These are phyloP conservation scores for Halcyon badia DNA, from an alignment of 2,797 vertebrate species.

Conservation along the genomic window DNA sequence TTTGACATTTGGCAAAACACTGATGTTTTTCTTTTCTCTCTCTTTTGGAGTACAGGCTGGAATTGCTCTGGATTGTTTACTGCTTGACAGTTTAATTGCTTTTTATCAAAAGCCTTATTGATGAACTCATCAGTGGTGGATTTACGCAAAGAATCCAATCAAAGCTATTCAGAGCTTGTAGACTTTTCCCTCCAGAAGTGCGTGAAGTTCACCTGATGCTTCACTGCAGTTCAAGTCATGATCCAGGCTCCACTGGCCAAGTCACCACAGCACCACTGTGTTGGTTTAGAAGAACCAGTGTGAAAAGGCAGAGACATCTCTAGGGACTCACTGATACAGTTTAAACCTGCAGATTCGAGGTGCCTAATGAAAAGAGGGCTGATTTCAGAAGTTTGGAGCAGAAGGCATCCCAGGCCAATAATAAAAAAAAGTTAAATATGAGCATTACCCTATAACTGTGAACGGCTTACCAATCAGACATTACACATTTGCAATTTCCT, in stretches of 20 bases:
- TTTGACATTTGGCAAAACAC: slow-evolving; percentile 13
- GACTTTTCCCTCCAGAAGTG: background rate
- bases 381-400: background rate
- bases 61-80: slow-evolving; percentile 16
- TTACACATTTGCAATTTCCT: background rate
- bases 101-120: slow-evolving; percentile 32
- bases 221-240: background rate
- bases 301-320: background rate
- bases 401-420: background rate
- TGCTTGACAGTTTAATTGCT: slow-evolving; percentile 16
- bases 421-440: background rate
- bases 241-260: background rate
- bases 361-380: background rate
- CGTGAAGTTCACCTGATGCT: background rate
- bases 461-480: background rate
- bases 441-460: background rate
- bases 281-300: background rate
- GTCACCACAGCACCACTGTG: background rate
- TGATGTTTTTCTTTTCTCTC: background rate
- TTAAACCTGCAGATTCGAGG: background rate
- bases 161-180: background rate
- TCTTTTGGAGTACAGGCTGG: background rate
- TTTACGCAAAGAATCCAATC: background rate
- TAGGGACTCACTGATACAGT: background rate
- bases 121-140: background rate